phyloP scores from a whole-genome alignment of 64 coral and sea anemone species.

The Dendronephthya gigantea region DNA sequence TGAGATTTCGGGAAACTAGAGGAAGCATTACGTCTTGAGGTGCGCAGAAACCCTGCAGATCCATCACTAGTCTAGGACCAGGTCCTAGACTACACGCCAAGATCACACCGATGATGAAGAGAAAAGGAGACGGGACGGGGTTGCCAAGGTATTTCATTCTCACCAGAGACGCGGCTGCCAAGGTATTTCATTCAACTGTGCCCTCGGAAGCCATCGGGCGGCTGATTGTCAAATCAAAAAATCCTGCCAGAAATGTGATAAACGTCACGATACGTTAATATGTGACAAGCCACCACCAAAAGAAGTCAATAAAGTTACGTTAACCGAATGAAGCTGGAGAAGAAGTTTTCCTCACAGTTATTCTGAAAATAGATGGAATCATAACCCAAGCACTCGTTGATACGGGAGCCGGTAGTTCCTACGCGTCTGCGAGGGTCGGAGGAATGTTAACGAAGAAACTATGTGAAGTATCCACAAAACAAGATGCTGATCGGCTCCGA shows the following conservation, averaged over 20 bases:
- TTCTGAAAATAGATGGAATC: not conserved
- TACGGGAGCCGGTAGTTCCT: not conserved
- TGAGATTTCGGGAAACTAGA: not conserved
- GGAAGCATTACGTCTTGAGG: not conserved
- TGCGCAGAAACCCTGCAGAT: not conserved
- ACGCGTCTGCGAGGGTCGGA: not conserved
- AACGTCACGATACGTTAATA: not conserved
- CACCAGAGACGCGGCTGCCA: too few species aligned
- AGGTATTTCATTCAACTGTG: not conserved
- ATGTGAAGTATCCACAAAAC: not conserved
- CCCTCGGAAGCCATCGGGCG: not conserved
- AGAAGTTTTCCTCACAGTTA: not conserved
- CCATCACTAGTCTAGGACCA: too few species aligned
- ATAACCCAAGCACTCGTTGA: not conserved
- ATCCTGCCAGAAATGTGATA: not conserved
- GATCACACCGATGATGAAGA: not conserved
- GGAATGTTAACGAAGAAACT: not conserved
- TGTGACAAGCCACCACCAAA: not conserved
- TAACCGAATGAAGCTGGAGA: not conserved
- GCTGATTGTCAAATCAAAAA: not conserved
- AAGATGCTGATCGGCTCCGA: not conserved
- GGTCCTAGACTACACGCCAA: too few species aligned
- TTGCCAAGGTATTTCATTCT: too few species aligned
- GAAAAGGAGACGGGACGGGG: not conserved
- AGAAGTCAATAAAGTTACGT: not conserved